These are phyloP conservation scores for Bugulina stolonifera DNA, from an alignment of 2,888 invertebrate genomes.

Conservation along the genomic window DNA sequence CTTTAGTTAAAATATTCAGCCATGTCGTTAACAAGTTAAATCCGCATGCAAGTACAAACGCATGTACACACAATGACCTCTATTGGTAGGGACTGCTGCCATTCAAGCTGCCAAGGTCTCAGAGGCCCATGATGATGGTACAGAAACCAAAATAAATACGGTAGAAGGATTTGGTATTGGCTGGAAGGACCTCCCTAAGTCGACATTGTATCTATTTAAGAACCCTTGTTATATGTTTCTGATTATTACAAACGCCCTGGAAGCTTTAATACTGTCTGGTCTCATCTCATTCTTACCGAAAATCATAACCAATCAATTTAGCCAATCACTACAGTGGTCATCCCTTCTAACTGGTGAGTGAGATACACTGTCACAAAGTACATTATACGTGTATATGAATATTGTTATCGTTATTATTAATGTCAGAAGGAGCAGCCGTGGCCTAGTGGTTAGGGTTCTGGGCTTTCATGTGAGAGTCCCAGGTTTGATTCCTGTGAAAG, in stretches of 20 bases:
- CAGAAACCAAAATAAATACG: conserved; percentile 3
- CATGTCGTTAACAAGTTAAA: too few relatives aligned
- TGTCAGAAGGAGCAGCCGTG: too few relatives aligned
- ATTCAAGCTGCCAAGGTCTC: conserved; percentile 28
- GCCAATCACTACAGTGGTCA: conserved; percentile 29
- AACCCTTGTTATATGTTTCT: conserved; percentile 32
- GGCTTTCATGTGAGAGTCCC: too few relatives aligned
- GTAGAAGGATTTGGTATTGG: neutral
- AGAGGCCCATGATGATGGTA: conserved; percentile 29
- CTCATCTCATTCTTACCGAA: conserved; percentile 34
- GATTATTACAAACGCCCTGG: conserved; percentile 29
- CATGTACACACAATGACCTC: too few relatives aligned
- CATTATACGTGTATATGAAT: too few relatives aligned
- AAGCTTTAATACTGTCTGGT: conserved; percentile 31
- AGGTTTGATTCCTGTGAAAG: too few relatives aligned
- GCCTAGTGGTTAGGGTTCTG: too few relatives aligned
- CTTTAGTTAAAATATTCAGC: too few relatives aligned
- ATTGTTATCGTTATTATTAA: too few relatives aligned
- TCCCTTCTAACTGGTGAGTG: conserved; percentile 32
- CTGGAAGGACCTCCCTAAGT: conserved; percentile 4
- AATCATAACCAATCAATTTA: conserved; percentile 31
- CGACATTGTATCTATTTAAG: conserved; percentile 28
- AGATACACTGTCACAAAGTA: too few relatives aligned
- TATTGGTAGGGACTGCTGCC: conserved; percentile 30
- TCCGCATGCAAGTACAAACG: too few relatives aligned